phyloP scores from a whole-genome alignment of 2,113 vertebrate genomes.

The Petrocephalus zakoni region DNA sequence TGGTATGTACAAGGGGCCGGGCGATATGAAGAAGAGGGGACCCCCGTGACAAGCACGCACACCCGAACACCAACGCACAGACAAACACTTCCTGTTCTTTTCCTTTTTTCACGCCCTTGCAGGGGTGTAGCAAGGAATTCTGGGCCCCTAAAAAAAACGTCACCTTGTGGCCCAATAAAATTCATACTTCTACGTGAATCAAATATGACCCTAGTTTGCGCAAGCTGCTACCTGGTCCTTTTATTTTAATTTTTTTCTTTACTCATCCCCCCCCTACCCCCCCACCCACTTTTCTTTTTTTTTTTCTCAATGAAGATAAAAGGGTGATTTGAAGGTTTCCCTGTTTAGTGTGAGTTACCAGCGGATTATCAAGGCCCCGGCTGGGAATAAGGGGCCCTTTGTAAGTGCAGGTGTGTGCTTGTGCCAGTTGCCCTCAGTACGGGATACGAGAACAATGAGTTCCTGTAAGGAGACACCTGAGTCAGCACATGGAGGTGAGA shows the following conservation, averaged over 20 bases:
- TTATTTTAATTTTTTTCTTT: constrained; percentile 6
- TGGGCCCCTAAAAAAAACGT: not conserved
- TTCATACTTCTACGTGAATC: not conserved
- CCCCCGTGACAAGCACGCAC: not conserved
- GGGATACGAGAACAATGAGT: constrained; percentile 26
- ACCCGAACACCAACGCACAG: not conserved
- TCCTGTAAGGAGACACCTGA: constrained; percentile 33
- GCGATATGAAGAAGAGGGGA: not conserved
- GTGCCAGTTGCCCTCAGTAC: constrained; percentile 26
- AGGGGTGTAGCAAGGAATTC: not conserved
- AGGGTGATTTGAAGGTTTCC: constrained; percentile 23
- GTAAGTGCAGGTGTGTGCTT: constrained; percentile 34
- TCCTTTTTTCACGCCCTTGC: not conserved
- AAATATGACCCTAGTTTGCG: constrained; percentile 24
- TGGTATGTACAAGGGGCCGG: not conserved
- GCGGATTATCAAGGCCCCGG: constrained; percentile 6
- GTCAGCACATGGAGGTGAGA: constrained; percentile 52
- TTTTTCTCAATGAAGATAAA: constrained; percentile 28
- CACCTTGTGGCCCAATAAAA: not conserved
- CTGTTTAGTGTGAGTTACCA: constrained; percentile 17
- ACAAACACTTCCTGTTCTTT: not conserved
- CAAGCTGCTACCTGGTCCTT: constrained; percentile 11
- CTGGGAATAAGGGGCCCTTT: constrained; percentile 36
- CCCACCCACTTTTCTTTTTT: constrained; percentile 12
- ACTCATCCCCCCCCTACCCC: not conserved